phyloP scores from a whole-genome alignment of 2,113 vertebrate species.

The Marmota monax region DNA sequence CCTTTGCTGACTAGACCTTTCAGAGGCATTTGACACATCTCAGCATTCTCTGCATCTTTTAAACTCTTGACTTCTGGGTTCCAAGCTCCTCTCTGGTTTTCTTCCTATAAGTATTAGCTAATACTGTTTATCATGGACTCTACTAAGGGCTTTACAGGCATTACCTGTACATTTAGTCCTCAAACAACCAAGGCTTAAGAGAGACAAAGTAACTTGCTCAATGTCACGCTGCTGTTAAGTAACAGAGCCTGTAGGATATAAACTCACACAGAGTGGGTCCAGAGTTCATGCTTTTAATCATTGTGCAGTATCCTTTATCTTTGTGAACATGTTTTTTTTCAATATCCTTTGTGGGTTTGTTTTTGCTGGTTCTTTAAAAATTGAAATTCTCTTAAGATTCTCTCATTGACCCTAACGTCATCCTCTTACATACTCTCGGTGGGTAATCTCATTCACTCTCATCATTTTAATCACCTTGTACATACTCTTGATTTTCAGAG shows the following conservation, averaged over 20 bases:
- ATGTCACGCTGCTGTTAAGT: neutral
- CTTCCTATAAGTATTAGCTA: conserved; percentile 41
- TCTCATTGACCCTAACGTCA: neutral
- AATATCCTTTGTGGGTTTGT: neutral
- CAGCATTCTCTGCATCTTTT: conserved; percentile 36
- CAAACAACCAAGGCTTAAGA: neutral
- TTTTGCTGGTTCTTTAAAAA: conserved; percentile 60
- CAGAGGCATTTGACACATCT: neutral
- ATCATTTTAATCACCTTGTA: conserved; percentile 13
- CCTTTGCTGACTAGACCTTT: neutral
- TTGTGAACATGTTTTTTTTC: conserved; percentile 10
- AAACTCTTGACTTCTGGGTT: conserved; percentile 30
- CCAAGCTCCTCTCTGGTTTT: neutral
- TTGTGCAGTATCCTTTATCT: neutral
- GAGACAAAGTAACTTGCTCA: neutral
- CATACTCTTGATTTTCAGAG: neutral
- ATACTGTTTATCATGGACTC: conserved; percentile 39
- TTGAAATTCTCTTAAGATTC: conserved; percentile 36
- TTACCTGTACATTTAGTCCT: conserved; percentile 43
- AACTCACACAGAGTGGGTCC: neutral
- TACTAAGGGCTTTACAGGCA: conserved; percentile 20
- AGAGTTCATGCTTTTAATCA: conserved; percentile 23
- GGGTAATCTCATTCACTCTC: neutral
- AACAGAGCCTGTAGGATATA: neutral
- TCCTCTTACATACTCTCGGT: neutral